These are phyloP conservation scores for Trissoscelio sp. DNA, from an alignment of 2,888 invertebrate species.

Conservation along the genomic window DNA sequence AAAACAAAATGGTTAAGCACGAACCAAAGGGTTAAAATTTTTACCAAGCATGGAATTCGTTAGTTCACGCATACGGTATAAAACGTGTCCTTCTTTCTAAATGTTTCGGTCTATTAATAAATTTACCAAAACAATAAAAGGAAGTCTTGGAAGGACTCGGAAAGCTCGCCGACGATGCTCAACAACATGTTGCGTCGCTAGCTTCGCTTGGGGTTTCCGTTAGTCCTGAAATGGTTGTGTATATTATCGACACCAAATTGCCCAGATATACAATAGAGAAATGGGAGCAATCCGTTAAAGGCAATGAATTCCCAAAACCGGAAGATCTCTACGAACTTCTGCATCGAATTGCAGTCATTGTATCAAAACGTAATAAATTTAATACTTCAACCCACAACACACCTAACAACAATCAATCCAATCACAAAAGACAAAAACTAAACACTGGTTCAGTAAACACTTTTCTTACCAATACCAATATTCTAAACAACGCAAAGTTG, in stretches of 20 bases:
- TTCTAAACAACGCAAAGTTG: neutral
- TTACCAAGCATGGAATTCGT: too few species aligned
- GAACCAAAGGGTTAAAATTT: too few species aligned
- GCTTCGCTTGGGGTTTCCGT: neutral
- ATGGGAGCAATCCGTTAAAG: constrained; percentile 11
- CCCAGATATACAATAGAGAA: neutral
- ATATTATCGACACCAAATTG: neutral
- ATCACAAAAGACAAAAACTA: neutral
- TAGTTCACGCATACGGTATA: too few species aligned
- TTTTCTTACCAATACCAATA: too few species aligned
- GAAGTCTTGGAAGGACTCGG: neutral
- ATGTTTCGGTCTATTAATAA: too few species aligned
- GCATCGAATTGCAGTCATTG: constrained; percentile 13
- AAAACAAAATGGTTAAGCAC: too few species aligned
- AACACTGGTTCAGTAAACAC: neutral
- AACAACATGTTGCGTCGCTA: neutral
- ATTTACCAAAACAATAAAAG: too few species aligned
- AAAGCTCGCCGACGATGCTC: neutral
- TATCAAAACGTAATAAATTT: neutral
- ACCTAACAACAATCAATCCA: neutral
- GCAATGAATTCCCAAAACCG: constrained; percentile 40
- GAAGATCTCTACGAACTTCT: constrained; percentile 58
- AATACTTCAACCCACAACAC: neutral
- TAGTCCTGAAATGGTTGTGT: neutral
- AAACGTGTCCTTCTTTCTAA: too few species aligned